Evolutionary conservation across 2,888 invertebrate genomes (phyloP).

Genomic region (Lydus trimaculatus): DNA sequence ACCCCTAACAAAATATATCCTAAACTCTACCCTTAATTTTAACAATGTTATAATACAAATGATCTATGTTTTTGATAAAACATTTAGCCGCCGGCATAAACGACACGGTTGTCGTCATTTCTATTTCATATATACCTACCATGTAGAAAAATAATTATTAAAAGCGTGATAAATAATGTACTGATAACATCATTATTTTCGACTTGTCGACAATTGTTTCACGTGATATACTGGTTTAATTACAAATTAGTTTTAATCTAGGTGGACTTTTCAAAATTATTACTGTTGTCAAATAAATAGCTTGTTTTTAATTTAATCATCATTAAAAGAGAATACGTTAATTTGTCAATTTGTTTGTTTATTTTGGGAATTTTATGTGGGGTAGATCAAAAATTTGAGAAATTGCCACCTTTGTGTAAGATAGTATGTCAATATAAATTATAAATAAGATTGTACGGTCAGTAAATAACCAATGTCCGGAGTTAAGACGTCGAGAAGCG

Average conservation of each 20-base stretch:
- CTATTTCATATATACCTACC: constrained; percentile 22
- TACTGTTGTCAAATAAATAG: neutral
- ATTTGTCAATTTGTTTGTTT: neutral
- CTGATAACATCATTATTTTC: constrained; percentile 41
- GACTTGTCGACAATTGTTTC: constrained; percentile 30
- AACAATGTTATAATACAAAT: constrained; percentile 18
- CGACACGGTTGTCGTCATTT: constrained; percentile 41
- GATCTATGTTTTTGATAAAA: constrained; percentile 38
- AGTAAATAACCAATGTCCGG: constrained; percentile 54
- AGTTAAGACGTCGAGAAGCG: constrained; percentile 45
- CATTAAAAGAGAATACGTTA: neutral
- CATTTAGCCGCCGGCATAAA: constrained; percentile 39
- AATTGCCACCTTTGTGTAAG: constrained; percentile 34
- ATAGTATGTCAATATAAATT: constrained; percentile 55
- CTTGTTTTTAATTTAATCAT: neutral
- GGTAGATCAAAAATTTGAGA: neutral
- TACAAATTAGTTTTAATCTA: constrained; percentile 15
- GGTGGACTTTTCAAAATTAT: constrained; percentile 1
- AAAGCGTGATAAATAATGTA: constrained; percentile 39
- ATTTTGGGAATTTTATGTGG: no score
- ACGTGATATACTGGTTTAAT: constrained; percentile 30
- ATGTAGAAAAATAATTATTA: constrained; percentile 41
- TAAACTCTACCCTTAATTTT: constrained; percentile 12
- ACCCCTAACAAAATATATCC: neutral
- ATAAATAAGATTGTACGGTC: constrained; percentile 54